Base-by-base conservation (phyloP, 2,113 vertebrate species). In the Chloroceryle aenea region DNA sequence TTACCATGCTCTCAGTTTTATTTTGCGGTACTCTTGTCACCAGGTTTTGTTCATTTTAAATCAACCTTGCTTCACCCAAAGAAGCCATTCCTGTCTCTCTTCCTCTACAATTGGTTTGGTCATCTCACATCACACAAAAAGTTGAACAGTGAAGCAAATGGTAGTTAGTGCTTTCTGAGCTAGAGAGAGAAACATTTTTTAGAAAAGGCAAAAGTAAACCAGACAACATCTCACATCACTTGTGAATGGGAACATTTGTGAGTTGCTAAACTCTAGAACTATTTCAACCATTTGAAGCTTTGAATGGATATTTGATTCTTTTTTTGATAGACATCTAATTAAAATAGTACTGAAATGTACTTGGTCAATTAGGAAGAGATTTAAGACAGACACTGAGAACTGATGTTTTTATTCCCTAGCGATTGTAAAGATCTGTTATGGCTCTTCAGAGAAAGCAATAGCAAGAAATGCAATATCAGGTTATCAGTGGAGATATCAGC, bases 281-380 rank as follows among this genome's bases (percentile, higher is more conserved):
- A 53, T 74, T 96, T 95, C 87, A 94, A 77, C 55, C 1, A 2
- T 40, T 20, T 62, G 43, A 69, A 21, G 27, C 47, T 81, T 68
- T 89, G 66, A 96, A 94, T 52, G 58, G 88, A 30, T 76, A 53
- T 75, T 85, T 81, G 36, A 93, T 89, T 91, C 22, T 81, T 66
- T 85, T 89, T 85, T 69, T 63, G 81, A 90, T 50, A 95, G 89
- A 92, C 42, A 89, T 63, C 59, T 95, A 96, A 96, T 96, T 95
- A 93, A 96, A 85, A 47, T 62, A 80, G 55, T 68, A 83, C 56
- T 94, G 85, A 89, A 90, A 85, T 75, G 40, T 62, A 81, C 95
- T 96, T 93, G 71, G 61, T 92, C 93, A 93, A 62, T 89, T 91
- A 92, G 48, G 69, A 15, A 81, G 48, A 93, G 40, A 81, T 96